A percentile compares a stretch with the other conserved stretches of the same genome.
Evolutionary conservation across 1,140 invertebrate species (phyloP).

Genomic region (Danaus plexippus): DNA sequence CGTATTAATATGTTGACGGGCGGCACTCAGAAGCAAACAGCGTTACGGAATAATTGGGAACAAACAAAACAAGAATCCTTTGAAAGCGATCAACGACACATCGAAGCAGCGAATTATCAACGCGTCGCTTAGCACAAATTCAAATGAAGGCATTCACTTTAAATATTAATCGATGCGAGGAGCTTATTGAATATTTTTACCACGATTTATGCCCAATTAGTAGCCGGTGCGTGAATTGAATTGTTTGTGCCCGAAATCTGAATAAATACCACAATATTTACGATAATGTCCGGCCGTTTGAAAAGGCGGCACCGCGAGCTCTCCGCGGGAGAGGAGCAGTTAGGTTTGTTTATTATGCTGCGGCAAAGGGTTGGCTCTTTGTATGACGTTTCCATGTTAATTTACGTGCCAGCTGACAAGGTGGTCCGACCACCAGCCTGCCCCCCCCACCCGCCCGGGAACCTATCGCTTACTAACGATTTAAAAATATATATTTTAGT

Average conservation of each 20-base stretch:
- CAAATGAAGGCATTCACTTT: constrained; percentile 59
- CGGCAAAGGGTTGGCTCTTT: constrained; percentile 62
- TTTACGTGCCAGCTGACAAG: constrained; percentile 61
- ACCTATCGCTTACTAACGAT: constrained; percentile 24
- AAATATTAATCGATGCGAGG: constrained; percentile 64
- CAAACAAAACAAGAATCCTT: constrained; percentile 39
- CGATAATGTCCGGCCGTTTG: constrained; percentile 60
- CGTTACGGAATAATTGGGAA: constrained; percentile 24
- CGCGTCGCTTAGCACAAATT: constrained; percentile 53
- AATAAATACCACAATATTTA: constrained; percentile 70
- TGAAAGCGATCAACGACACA: constrained; percentile 36
- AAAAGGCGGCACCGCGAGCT: constrained; percentile 47
- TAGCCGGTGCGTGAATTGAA: constrained; percentile 65
- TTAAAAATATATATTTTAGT: constrained; percentile 63
- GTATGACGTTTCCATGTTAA: constrained; percentile 66
- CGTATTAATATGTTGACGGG: constrained; percentile 23
- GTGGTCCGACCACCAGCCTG: constrained; percentile 33
- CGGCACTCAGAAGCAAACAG: constrained; percentile 3
- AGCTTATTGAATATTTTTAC: constrained; percentile 67
- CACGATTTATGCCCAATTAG: constrained; percentile 68
- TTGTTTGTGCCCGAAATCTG: constrained; percentile 65
- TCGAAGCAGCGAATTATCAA: constrained; percentile 49
- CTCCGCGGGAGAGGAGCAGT: constrained; percentile 46
- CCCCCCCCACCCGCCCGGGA: no score
- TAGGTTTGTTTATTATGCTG: constrained; percentile 48